Conservation (phyloP, 2,888 invertebrate genomes). For the Cryptocephalus moraei region DNA sequence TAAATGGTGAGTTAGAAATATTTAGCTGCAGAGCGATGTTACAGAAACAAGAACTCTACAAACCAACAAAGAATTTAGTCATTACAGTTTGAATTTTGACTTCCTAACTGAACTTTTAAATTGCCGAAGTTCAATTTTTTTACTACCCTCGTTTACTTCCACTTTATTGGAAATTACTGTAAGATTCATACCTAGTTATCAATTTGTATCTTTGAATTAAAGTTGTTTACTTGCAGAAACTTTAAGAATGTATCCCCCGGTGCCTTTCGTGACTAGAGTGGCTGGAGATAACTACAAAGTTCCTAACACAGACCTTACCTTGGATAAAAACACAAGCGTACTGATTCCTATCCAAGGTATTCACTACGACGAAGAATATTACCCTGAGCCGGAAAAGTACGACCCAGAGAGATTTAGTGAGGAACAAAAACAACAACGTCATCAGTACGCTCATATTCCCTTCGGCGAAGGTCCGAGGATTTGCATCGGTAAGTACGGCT, state of each 20-base stretch:
- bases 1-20: not conserved
- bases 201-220: too few relatives aligned
- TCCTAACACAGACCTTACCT: constrained; percentile 9
- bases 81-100: too few relatives aligned
- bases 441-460: constrained; percentile 19
- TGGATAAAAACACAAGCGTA: constrained; percentile 10
- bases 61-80: too few relatives aligned
- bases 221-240: constrained; percentile 13
- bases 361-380: constrained; percentile 16
- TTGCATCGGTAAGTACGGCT: constrained; percentile 38
- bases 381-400: constrained; percentile 48
- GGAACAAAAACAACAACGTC: constrained; percentile 35
- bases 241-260: constrained; percentile 14
- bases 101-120: too few relatives aligned
- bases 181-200: too few relatives aligned
- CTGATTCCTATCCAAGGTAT: constrained; percentile 7
- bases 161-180: too few relatives aligned
- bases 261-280: constrained; percentile 9
- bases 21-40: too few relatives aligned
- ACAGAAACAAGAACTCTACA: too few relatives aligned
- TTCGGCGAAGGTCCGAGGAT: constrained; percentile 49
- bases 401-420: constrained; percentile 49
- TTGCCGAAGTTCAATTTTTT: too few relatives aligned
- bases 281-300: constrained; percentile 13
- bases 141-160: too few relatives aligned